Conservation (phyloP, 2,888 invertebrate genomes). For the Ernsta delagoae region DNA sequence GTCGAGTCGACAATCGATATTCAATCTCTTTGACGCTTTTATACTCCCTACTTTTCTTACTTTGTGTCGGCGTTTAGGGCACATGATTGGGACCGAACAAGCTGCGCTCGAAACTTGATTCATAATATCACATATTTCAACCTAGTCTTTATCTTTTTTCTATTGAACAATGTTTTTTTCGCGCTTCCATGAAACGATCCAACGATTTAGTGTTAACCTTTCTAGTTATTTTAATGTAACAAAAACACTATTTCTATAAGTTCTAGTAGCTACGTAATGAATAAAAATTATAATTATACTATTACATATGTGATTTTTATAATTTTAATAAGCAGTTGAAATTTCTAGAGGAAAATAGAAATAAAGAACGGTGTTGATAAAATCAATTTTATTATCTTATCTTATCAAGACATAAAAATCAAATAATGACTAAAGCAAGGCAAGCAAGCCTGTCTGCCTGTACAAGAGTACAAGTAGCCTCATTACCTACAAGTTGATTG, state of each 20-base stretch:
- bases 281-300: too few relatives aligned
- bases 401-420: conserved; percentile 1
- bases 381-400: too few relatives aligned
- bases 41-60: conserved; percentile 76
- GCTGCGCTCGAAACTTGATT: conserved; percentile 42
- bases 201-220: conserved; percentile 3
- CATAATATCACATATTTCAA: conserved; percentile 11
- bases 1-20: conserved; percentile 82
- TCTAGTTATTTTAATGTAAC: background rate
- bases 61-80: conserved; percentile 76
- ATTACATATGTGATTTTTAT: too few relatives aligned
- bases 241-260: too few relatives aligned
- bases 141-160: conserved; percentile 15
- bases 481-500: conserved; percentile 32
- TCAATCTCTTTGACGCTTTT: conserved; percentile 83
- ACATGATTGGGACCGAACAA: conserved; percentile 68
- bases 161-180: conserved; percentile 19
- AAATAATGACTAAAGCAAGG: conserved; percentile 8
- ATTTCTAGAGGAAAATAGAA: too few relatives aligned
- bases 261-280: too few relatives aligned
- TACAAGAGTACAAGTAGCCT: conserved; percentile 11
- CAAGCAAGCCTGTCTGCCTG: background rate
- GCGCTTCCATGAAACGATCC: conserved; percentile 10
- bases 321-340: too few relatives aligned
- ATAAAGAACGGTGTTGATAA: too few relatives aligned